phyloP scores from a whole-genome alignment of 2,888 invertebrate genomes.

The Eilema depressum region DNA sequence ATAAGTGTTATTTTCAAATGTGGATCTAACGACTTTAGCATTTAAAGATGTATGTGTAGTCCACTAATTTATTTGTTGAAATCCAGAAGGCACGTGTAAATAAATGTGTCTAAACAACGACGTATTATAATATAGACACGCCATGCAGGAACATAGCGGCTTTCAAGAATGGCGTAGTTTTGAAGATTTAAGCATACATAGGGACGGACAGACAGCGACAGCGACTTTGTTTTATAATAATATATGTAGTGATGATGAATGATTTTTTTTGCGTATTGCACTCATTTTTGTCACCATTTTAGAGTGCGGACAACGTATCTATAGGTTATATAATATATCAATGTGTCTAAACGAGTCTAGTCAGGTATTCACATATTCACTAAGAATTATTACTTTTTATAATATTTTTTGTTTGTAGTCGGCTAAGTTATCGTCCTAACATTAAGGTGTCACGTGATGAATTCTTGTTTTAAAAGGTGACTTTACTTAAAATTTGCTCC shows the following conservation, averaged over 20 bases:
- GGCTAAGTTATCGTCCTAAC: not conserved
- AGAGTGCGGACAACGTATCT: too few species aligned
- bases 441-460: not conserved
- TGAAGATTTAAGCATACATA: too few species aligned
- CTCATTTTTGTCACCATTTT: too few species aligned
- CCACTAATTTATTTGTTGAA: not conserved
- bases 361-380: not conserved
- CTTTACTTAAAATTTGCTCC: too few species aligned
- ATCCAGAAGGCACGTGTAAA: not conserved
- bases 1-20: not conserved
- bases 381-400: not conserved
- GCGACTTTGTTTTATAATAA: too few species aligned
- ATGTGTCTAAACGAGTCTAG: not conserved
- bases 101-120: not conserved
- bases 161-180: too few species aligned
- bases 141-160: too few species aligned
- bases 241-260: too few species aligned
- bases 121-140: too few species aligned
- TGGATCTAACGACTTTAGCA: not conserved
- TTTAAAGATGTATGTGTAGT: not conserved
- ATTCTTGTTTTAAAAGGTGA: not conserved
- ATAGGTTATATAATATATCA: too few species aligned
- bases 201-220: too few species aligned
- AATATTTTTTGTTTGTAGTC: not conserved
- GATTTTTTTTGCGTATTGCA: too few species aligned